Conservation (phyloP, 2,797 vertebrate genomes). For the Harpagifer antarcticus region DNA sequence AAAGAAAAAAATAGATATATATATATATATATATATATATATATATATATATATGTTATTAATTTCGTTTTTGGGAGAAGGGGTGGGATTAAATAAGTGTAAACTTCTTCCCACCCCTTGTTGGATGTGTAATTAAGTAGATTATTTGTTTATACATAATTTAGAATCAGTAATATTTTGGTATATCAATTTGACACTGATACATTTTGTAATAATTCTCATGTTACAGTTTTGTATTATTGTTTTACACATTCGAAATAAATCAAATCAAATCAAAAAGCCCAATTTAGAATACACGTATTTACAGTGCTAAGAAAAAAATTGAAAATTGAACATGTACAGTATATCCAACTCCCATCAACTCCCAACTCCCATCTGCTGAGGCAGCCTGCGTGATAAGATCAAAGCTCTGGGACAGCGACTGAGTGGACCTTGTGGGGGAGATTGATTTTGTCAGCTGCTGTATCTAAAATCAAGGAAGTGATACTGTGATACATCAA, state of each 20-base stretch:
- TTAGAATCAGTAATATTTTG: too few species aligned
- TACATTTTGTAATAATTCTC: too few species aligned
- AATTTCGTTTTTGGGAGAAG: too few species aligned
- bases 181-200: too few species aligned
- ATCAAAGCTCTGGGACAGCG: not conserved
- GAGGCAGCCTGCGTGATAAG: not conserved
- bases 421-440: not conserved
- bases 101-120: too few species aligned
- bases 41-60: too few species aligned
- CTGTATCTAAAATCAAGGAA: not conserved
- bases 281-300: not conserved
- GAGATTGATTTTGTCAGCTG: slow-evolving; percentile 2
- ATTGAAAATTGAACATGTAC: not conserved
- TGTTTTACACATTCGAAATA: not conserved
- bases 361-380: not conserved
- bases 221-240: too few species aligned
- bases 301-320: not conserved
- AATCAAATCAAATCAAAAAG: not conserved
- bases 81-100: too few species aligned
- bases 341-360: not conserved
- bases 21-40: too few species aligned
- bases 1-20: too few species aligned
- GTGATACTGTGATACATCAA: slow-evolving; percentile 9
- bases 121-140: too few species aligned
- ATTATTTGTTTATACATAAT: too few species aligned